Base-by-base conservation (phyloP, 1,140 invertebrate genomes). In the Eueides isabella region DNA sequence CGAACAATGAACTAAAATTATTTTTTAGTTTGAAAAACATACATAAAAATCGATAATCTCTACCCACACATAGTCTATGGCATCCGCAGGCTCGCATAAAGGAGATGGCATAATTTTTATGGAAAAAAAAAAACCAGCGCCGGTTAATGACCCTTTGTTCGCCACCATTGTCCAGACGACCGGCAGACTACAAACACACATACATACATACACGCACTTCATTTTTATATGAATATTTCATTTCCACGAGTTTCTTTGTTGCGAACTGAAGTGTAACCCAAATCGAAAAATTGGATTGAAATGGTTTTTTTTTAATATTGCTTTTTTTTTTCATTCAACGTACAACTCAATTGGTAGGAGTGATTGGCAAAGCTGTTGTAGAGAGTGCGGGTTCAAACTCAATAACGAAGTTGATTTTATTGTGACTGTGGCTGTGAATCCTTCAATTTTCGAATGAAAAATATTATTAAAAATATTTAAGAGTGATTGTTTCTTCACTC, bases 81-180 rank as follows among this genome's bases (percentile, higher is more conserved):
- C 9, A 11, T 55, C 41, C 41, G n/a, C n/a, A 44, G 41, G 23
- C 48, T 55, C 35, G 33, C 64, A 66, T 66, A 66, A 66, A 66
- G 35, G 64, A 66, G 64, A 66, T 66, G 26, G 66, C 28, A 67
- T 67, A 48, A 55, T 48, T 67, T 67, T 16, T 19, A 48, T 48
- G 67, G 67, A 66, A 67, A 68, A 73, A 76, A 78, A 77, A 66
- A 62, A 28, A n/a, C n/a, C 33, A 38, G 65, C 63, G 63, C 64
- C 72, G 77, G 77, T 75, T 79, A 79, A 79, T 77, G 75, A 81
- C 77, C 75, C 77, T 77, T 79, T 77, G 80, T 79, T 71, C 72
- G 14, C 67, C 26, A 55, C 67, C 69, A 78, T 78, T 78, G 74
- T 78, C 69, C 63, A 55, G 48, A 55, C 48, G 61, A 64, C 63